A percentile compares a stretch with the other conserved stretches of the same genome.
Evolutionary conservation across 1,140 invertebrate species (phyloP).

Genomic region (Phymastichus coffea): DNA sequence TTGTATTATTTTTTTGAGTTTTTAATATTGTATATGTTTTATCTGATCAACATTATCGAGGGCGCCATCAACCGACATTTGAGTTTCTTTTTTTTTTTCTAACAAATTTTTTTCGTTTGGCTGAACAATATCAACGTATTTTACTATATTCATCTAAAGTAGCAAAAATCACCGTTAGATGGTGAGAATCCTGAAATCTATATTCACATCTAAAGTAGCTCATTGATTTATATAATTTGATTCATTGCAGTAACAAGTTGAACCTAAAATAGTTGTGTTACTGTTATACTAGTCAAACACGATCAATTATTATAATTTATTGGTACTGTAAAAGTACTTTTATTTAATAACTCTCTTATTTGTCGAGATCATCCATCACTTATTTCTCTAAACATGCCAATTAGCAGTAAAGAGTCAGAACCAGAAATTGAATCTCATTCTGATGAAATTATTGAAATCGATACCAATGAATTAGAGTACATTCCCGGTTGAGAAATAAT

Average conservation of each 20-base stretch:
- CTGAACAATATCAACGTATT: too few relatives aligned
- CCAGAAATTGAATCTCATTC: not conserved
- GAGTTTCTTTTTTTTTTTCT: too few relatives aligned
- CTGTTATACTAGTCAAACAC: not conserved
- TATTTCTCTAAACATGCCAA: not conserved
- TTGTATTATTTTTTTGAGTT: too few relatives aligned
- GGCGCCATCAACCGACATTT: too few relatives aligned
- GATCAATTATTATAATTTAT: conserved; percentile 1
- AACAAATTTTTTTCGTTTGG: too few relatives aligned
- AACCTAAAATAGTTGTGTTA: conserved; percentile 1
- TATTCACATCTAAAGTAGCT: not conserved
- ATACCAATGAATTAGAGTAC: not conserved
- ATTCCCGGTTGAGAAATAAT: not conserved
- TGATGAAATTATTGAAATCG: not conserved
- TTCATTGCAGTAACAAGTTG: not conserved
- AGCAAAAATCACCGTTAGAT: not conserved
- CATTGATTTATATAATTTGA: too few relatives aligned
- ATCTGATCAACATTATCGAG: too few relatives aligned
- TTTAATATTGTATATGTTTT: too few relatives aligned
- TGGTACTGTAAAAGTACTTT: not conserved
- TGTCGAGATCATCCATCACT: not conserved
- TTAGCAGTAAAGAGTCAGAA: conserved; percentile 11
- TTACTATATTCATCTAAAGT: not conserved
- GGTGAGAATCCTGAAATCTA: not conserved
- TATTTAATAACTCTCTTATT: not conserved